These are phyloP conservation scores for Ornithoptera priamus DNA, from an alignment of 2,888 invertebrate species.

Conservation along the genomic window DNA sequence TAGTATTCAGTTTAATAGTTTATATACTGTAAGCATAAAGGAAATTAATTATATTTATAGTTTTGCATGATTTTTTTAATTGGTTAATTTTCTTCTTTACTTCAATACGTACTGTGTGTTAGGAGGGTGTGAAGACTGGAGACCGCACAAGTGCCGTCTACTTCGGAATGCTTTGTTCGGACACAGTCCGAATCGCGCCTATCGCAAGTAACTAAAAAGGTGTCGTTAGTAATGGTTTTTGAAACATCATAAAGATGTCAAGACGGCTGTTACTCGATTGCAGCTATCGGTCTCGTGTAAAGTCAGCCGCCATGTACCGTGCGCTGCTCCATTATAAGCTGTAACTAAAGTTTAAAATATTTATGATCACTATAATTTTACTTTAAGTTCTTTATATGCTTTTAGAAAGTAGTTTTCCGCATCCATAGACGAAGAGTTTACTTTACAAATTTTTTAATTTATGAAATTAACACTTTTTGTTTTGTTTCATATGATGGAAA, in stretches of 20 bases:
- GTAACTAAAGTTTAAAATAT: neutral
- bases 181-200: slow-evolving; percentile 56
- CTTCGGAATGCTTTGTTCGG: slow-evolving; percentile 62
- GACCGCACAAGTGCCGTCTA: slow-evolving; percentile 48
- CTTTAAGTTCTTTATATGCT: slow-evolving; percentile 1
- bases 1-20: no score
- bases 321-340: slow-evolving; percentile 23
- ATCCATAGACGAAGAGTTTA: neutral
- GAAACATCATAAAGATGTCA: slow-evolving; percentile 80
- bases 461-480: neutral
- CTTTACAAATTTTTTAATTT: neutral
- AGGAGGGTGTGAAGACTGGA: slow-evolving; percentile 2
- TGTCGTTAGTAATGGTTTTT: slow-evolving; percentile 80
- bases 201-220: slow-evolving; percentile 79
- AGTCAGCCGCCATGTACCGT: slow-evolving; percentile 51
- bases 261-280: slow-evolving; percentile 73
- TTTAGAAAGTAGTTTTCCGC: neutral
- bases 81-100: neutral
- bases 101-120: neutral
- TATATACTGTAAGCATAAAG: no score
- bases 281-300: slow-evolving; percentile 61
- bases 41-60: no score
- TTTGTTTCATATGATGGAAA: no score
- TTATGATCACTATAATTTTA: neutral
- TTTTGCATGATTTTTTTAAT: neutral